Evolutionary conservation across 2,888 invertebrate genomes (phyloP).

Genomic region (Athrips mouffetella): DNA sequence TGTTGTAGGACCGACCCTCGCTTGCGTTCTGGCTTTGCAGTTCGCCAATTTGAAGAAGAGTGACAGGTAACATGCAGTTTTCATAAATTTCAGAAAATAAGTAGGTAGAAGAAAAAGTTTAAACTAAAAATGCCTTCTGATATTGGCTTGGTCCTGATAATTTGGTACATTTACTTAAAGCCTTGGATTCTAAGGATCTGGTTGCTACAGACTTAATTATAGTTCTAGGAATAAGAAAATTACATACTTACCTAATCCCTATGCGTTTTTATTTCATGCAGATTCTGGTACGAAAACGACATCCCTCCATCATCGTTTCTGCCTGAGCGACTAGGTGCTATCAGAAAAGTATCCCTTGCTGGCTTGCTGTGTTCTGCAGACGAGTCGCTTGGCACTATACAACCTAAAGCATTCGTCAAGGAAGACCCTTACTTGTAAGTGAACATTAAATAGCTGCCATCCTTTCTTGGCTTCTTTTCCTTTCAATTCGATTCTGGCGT

Average conservation of each 20-base stretch:
- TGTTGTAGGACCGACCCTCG: slow-evolving; percentile 91
- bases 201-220: neutral
- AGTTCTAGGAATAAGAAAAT: neutral
- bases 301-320: slow-evolving; percentile 91
- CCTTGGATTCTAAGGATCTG: too few relatives aligned
- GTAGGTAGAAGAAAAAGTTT: too few relatives aligned
- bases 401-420: slow-evolving; percentile 90
- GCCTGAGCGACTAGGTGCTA: slow-evolving; percentile 86
- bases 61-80: slow-evolving; percentile 74
- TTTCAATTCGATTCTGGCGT: too few relatives aligned
- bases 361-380: slow-evolving; percentile 88
- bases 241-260: neutral
- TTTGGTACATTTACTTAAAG: too few relatives aligned
- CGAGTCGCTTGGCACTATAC: slow-evolving; percentile 83
- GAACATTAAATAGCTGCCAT: too few relatives aligned
- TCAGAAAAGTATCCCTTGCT: slow-evolving; percentile 87
- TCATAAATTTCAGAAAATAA: too few relatives aligned
- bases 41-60: slow-evolving; percentile 89
- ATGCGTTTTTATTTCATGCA: slow-evolving; percentile 30
- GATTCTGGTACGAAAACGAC: slow-evolving; percentile 98
- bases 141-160: too few relatives aligned
- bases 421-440: slow-evolving; percentile 91
- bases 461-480: too few relatives aligned
- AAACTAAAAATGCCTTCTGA: too few relatives aligned
- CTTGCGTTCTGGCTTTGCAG: slow-evolving; percentile 90